Base-by-base conservation (phyloP, 2,888 invertebrate genomes). In the Aelia acuminata region DNA sequence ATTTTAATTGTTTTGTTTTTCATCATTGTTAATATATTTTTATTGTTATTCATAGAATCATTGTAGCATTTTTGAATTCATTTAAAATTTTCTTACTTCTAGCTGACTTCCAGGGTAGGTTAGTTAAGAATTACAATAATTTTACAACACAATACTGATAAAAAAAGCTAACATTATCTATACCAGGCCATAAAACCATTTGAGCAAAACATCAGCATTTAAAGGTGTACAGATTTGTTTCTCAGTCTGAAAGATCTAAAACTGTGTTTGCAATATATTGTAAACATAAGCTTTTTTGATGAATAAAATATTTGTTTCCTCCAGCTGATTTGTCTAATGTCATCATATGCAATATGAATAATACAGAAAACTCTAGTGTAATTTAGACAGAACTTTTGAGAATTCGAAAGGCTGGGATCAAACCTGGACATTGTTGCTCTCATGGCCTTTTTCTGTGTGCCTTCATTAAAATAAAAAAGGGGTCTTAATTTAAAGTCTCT, bases 401-500 rank as follows among this genome's bases (percentile, higher is more conserved):
- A 22, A 43, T 80, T 80, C 43, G 13, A 43, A 47, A 39, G 80
- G 43, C 80, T 80, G 43, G 47, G 80, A 80, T 80, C 43, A n/a
- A 35, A 75, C 10, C 75, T 75, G 39, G 39, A 75, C 75, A 80
- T 80, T 80, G n/a, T 47, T 80, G 80, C 80, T 43, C 80, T 80
- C 80, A 47, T 80, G 80, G 80, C 80, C 80, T 80, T 80, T 43
- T 43, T 80, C 80, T 80, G 80, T 80, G 80, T 80, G 80, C 80
- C 80, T 80, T 80, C 43, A 80, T n/a, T n/a, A 80, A 70, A 70
- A 70, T 18, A 35, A 57, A 35, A 47, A 47, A 80, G n/a, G 13
- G 13, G 11, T 80, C 39, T 80, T 80, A 43, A 80, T 80, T 43
- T 80, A n/a, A 80, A 39, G 20, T n/a, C 43, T 57, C 39, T 43